Evolutionary conservation across 2,888 invertebrate species (phyloP).

Genomic region (Auanema freiburgensis): DNA sequence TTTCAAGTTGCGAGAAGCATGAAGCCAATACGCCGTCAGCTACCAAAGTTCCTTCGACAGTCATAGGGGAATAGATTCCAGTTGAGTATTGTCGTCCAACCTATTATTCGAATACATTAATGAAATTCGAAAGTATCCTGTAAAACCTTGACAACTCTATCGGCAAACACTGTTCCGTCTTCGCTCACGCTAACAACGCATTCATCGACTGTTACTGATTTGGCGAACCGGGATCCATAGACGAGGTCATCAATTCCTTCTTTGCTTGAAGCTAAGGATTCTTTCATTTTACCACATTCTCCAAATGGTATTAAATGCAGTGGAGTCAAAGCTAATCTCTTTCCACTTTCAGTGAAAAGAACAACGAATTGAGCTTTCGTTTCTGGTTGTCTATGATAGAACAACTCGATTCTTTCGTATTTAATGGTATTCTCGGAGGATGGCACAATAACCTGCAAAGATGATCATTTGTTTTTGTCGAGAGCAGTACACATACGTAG

Average conservation of each 20-base stretch:
- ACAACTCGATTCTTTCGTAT: conserved; percentile 62
- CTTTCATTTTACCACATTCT: conserved; percentile 39
- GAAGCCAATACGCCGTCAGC: conserved; percentile 59
- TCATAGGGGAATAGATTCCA: conserved; percentile 64
- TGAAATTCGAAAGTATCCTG: not conserved
- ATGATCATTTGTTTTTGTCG: conserved; percentile 1
- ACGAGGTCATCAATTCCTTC: conserved; percentile 35
- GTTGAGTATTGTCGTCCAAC: conserved; percentile 48
- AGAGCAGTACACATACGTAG: conserved; percentile 27
- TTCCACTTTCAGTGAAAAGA: conserved; percentile 53
- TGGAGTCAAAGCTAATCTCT: conserved; percentile 49
- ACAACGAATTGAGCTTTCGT: conserved; percentile 49
- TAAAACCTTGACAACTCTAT: conserved; percentile 49
- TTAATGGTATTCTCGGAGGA: conserved; percentile 48
- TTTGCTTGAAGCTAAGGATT: not conserved
- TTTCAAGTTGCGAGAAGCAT: conserved; percentile 62
- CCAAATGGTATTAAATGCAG: conserved; percentile 58
- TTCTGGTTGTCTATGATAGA: conserved; percentile 59
- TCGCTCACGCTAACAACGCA: conserved; percentile 51
- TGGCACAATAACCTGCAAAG: conserved; percentile 52
- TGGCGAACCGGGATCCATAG: conserved; percentile 36
- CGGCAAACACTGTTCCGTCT: conserved; percentile 37
- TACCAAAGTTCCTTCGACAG: conserved; percentile 59
- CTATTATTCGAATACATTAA: conserved; percentile 26
- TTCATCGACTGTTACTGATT: conserved; percentile 45